Evolutionary conservation across 2,888 invertebrate species (phyloP), one percentile per base, ranked within the genome.

Genomic region (Stenodera caucasica): DNA sequence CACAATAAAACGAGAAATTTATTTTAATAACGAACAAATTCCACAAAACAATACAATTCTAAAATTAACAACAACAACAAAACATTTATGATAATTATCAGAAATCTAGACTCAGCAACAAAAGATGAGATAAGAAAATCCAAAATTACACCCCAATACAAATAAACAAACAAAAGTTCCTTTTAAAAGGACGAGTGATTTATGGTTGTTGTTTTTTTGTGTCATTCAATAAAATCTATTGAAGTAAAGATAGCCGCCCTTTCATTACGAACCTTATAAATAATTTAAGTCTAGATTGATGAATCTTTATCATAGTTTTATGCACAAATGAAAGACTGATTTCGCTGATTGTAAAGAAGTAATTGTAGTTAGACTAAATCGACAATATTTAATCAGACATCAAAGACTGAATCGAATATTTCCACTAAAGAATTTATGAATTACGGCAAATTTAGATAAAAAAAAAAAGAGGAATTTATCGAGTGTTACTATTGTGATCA

Each of bases 381-480:
- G 64, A 58, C 64, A 66, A 64, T 67, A 65, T 60, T 63, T 64
- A 70, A 70, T 67, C 65, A 65, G 55, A 70, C 63, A 66, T 70
- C 69, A 70, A 70, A 70, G 67, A 68, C 67, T 61, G 60, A 60
- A 62, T 63, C 62, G 66, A 60, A 55, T 57, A 65, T 63, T 62
- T 65, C 67, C 45, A 57, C 65, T 65, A 69, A 67, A 70, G 67
- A 67, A 67, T 66, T 59, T 62, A 49, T 60, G 68, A 70, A 69
- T 69, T 67, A 65, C 65, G 63, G 69, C 69, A 70, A 55, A 62
- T 64, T 69, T 58, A 56, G 56, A 18, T 18, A 40, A 40, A 40
- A 45, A 45, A 11, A 21, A 45, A 45, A 45, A 45, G 67, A 66
- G 66, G 68, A 70, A 68, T 63, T 56, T n/a, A n/a, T n/a, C n/a